Evolutionary conservation across 2,113 vertebrate genomes (phyloP), one percentile per base, ranked within the genome.

Genomic region (Limnothrissa miodon): DNA sequence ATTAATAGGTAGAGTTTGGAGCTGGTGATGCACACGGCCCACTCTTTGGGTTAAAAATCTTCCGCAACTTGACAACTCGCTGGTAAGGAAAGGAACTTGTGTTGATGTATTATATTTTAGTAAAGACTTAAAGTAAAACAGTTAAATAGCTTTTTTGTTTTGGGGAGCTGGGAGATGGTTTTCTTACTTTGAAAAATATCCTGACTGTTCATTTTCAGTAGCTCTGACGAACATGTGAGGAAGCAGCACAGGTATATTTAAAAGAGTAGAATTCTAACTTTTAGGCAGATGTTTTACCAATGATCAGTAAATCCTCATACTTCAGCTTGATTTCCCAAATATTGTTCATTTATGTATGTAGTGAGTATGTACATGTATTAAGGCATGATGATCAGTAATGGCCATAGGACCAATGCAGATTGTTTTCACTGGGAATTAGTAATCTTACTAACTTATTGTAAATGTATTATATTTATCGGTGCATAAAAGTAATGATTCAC

Each of bases 11-110:
- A 86, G 98, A 99, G 90, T 93, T 99, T 33, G 98, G 96, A 90
- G 97, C 97, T 0, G 98, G 98, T 94, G 93, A 99, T 88, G 94
- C 97, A 66, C 96, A 99, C 0, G 97, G 98, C 21, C 98, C 98
- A 82, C 93, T 98, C 9, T 90, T 99, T 4, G 98, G 98, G 79
- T 87, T 99, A 88, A 99, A 99, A 93, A 92, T 99, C 85, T 99
- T 99, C 90, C 97, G 97, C 70, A 99, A 99, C 85, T 94, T 99
- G 90, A 98, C 98, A 1, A 93, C 96, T 39, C 95, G 95, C 94
- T 98, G 95, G 98, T 99, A 94, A 92, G 90, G 39, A 45, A n/a
- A 23, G 39, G 15, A 45, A 15, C 78, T 8, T n/a, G 62, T 6
- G 25, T 82, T 74, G 5, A 25, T 44, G 45, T 36, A 74, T 36